Conservation (phyloP, 1,140 invertebrate species). For the Microplitis demolitor region DNA sequence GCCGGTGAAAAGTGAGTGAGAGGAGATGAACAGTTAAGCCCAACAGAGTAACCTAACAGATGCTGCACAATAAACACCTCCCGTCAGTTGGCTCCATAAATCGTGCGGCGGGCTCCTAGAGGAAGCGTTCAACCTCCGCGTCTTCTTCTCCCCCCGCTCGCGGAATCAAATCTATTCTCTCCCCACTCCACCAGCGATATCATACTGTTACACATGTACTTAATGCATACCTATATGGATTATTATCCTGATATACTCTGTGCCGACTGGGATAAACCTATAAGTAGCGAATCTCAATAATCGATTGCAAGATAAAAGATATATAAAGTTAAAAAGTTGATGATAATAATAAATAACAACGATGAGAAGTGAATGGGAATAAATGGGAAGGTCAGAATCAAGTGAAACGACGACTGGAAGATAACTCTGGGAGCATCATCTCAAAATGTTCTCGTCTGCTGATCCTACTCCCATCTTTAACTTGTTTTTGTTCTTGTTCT, state of each 20-base stretch:
- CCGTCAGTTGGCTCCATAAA: conserved; percentile 62
- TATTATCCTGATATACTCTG: background rate
- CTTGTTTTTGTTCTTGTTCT: background rate
- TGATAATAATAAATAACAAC: no score
- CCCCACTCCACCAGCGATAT: no score
- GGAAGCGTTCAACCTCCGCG: conserved; percentile 53
- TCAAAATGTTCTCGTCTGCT: background rate
- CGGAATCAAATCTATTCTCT: no score
- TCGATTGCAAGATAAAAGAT: no score
- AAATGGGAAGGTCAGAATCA: no score
- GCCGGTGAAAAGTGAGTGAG: conserved; percentile 21
- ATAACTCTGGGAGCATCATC: no score
- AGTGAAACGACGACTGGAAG: no score
- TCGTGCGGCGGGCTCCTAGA: conserved; percentile 55
- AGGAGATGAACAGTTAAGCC: conserved; percentile 22
- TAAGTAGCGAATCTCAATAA: no score
- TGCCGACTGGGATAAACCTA: no score
- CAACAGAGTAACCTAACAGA: conserved; percentile 55
- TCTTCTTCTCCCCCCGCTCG: conserved; percentile 37
- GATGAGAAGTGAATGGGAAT: no score
- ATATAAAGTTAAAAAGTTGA: no score
- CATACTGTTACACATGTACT: no score
- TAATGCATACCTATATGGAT: background rate
- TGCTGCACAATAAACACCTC: conserved; percentile 63
- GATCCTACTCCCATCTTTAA: background rate